Evolutionary conservation across 2,888 invertebrate species (phyloP).

Genomic region (Monoplex corrugatus): DNA sequence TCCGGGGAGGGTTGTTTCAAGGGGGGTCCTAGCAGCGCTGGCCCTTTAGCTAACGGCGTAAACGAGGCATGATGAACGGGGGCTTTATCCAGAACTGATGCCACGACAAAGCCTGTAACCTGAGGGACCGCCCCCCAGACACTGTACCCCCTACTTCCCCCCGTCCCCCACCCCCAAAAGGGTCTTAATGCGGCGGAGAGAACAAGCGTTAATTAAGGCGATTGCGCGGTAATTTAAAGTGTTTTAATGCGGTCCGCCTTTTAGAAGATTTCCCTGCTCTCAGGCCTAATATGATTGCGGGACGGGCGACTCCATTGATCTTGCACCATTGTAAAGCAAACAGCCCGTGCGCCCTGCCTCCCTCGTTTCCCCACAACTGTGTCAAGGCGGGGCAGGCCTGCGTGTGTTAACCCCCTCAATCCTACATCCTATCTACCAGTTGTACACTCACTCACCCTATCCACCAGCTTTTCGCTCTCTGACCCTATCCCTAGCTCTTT

Average conservation of each 20-base stretch:
- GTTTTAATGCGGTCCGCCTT: slow-evolving; percentile 60
- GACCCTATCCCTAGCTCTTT: no score
- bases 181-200: slow-evolving; percentile 4
- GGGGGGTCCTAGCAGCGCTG: slow-evolving; percentile 26
- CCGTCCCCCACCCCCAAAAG: not conserved
- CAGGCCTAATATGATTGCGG: slow-evolving; percentile 59
- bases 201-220: slow-evolving; percentile 51
- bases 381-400: slow-evolving; percentile 58
- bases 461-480: no score
- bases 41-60: slow-evolving; percentile 46
- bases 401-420: slow-evolving; percentile 50
- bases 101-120: slow-evolving; percentile 13
- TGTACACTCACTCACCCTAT: no score
- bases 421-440: no score
- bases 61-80: slow-evolving; percentile 46
- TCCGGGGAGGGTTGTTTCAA: slow-evolving; percentile 34
- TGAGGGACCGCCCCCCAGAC: not conserved
- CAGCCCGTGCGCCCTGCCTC: slow-evolving; percentile 58
- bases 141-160: not conserved
- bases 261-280: slow-evolving; percentile 59
- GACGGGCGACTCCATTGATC: slow-evolving; percentile 58
- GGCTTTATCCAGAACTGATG: slow-evolving; percentile 5
- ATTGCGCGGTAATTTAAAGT: slow-evolving; percentile 59
- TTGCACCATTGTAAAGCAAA: slow-evolving; percentile 56
- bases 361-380: slow-evolving; percentile 48